Conservation (phyloP, 37 sponge, comb jelly and placozoan genomes). For the Halisarca cf. caerulea region DNA sequence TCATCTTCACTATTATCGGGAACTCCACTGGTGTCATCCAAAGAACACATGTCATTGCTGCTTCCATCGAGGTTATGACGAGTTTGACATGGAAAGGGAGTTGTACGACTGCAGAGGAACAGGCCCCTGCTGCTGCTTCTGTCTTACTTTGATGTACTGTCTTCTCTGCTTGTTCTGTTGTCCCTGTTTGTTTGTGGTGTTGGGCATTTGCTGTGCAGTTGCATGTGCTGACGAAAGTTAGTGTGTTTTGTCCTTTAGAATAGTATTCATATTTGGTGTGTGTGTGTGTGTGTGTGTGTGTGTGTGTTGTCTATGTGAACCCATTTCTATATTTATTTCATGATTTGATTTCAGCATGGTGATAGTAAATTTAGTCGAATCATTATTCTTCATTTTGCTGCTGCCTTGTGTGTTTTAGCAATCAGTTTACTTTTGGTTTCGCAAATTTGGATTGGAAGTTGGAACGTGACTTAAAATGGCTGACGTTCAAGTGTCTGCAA, state of each 20-base stretch:
- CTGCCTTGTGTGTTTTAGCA: neutral
- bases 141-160: neutral
- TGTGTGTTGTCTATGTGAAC: too few relatives aligned
- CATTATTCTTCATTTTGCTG: too few relatives aligned
- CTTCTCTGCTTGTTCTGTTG: neutral
- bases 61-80: neutral
- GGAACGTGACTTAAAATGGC: neutral
- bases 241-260: too few relatives aligned
- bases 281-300: too few relatives aligned
- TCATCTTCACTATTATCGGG: neutral
- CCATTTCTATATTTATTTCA: too few relatives aligned
- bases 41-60: constrained; percentile 1
- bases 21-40: neutral
- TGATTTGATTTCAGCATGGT: too few relatives aligned
- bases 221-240: too few relatives aligned
- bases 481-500: neutral
- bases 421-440: neutral
- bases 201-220: neutral
- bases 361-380: too few relatives aligned
- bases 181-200: neutral
- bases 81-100: neutral
- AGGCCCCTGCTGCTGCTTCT: neutral
- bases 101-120: neutral
- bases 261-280: too few relatives aligned
- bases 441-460: neutral